Evolutionary conservation across 35 echinoderm and acorn worm genomes (phyloP).

Genomic region (Heliocidaris tuberculata): DNA sequence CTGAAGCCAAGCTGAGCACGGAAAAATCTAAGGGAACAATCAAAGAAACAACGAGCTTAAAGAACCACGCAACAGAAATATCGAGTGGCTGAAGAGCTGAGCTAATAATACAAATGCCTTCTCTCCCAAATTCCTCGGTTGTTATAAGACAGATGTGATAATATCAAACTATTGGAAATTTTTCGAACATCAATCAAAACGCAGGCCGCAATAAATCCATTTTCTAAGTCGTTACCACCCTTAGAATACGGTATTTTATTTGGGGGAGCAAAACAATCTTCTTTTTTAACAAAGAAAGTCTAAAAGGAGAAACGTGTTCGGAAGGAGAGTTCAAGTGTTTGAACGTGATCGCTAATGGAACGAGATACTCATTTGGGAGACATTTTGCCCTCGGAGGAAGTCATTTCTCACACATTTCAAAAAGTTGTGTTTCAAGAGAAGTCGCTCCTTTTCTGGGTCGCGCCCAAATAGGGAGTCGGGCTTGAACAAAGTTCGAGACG

Average conservation of each 20-base stretch:
- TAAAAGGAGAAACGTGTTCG: background rate
- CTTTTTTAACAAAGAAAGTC: background rate
- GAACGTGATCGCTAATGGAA: background rate
- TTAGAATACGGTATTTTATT: background rate
- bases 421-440: background rate
- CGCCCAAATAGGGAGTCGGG: background rate
- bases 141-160: background rate
- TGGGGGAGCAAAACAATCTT: background rate
- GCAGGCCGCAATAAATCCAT: background rate
- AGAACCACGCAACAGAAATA: background rate
- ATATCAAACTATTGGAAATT: background rate
- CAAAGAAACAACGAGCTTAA: background rate
- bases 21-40: background rate
- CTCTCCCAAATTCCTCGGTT: background rate
- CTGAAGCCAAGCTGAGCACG: background rate
- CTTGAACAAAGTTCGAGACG: background rate
- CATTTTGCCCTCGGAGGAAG: conserved; percentile 3
- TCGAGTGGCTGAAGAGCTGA: background rate
- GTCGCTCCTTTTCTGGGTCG: background rate
- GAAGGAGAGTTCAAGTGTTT: background rate
- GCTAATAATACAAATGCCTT: background rate
- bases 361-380: conserved; percentile 10
- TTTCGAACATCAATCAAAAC: background rate
- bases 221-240: background rate
- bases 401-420: conserved; percentile 19